A percentile compares a stretch with the other conserved stretches of the same genome.
Evolutionary conservation across 2,797 vertebrate species (phyloP).

Genomic region (Enteromius trimaculatus): DNA sequence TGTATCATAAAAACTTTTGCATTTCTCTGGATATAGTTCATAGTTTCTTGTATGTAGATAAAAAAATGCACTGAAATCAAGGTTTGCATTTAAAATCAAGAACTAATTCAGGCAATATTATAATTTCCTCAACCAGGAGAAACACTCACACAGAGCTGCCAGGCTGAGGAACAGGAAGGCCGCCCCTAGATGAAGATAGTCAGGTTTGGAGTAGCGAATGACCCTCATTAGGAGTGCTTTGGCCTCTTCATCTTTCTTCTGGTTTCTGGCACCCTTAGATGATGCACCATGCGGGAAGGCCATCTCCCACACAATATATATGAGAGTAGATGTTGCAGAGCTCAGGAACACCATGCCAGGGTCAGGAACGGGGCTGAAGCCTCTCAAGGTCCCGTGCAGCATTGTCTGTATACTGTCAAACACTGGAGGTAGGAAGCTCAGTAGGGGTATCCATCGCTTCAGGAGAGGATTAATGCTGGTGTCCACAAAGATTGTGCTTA

Average conservation of each 20-base stretch:
- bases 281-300: conserved; percentile 52
- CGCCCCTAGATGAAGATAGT: conserved; percentile 66
- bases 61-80: neutral
- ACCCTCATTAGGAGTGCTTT: conserved; percentile 69
- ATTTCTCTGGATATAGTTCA: neutral
- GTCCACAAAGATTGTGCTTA: conserved; percentile 54
- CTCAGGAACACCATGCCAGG: conserved; percentile 62
- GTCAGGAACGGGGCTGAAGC: conserved; percentile 40
- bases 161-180: conserved; percentile 81
- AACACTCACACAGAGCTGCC: conserved; percentile 81
- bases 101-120: neutral
- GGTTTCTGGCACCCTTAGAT: neutral
- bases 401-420: conserved; percentile 65
- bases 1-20: neutral
- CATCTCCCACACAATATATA: conserved; percentile 74
- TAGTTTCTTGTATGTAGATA: neutral
- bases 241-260: conserved; percentile 52
- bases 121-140: neutral
- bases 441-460: conserved; percentile 56
- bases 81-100: neutral
- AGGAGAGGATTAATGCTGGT: conserved; percentile 34
- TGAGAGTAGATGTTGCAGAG: conserved; percentile 61
- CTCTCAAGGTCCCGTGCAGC: conserved; percentile 22
- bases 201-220: conserved; percentile 74
- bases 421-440: conserved; percentile 73